Conservation (phyloP, 2,888 invertebrate genomes). For the Drosophila tripunctata region DNA sequence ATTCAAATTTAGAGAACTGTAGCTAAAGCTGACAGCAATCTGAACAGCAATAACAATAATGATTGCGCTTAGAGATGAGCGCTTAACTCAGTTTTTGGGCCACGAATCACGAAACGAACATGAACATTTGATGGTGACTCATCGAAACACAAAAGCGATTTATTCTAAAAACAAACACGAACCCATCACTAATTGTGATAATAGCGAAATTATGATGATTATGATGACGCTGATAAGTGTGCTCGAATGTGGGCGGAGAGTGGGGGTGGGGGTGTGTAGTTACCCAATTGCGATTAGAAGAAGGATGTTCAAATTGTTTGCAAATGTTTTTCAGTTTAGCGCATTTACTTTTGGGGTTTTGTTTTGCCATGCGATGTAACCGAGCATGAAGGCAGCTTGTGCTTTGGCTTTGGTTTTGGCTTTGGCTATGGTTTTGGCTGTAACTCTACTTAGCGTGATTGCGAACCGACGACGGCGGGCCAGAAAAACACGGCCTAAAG, state of each 20-base stretch:
- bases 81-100: not conserved
- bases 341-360: slow-evolving; percentile 5
- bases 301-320: slow-evolving; percentile 51
- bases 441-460: slow-evolving; percentile 77
- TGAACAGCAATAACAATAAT: slow-evolving; percentile 31
- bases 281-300: slow-evolving; percentile 52
- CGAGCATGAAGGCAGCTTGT: slow-evolving; percentile 75
- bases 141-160: too few species aligned
- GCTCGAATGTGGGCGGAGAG: slow-evolving; percentile 3
- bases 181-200: too few species aligned
- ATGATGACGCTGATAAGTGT: slow-evolving; percentile 16
- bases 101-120: slow-evolving; percentile 37
- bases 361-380: slow-evolving; percentile 32
- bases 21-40: too few species aligned
- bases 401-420: not conserved
- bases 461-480: slow-evolving; percentile 43
- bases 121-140: too few species aligned
- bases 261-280: slow-evolving; percentile 19
- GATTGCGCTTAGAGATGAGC: slow-evolving; percentile 13
- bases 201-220: slow-evolving; percentile 35
- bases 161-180: too few species aligned
- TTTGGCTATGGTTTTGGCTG: not conserved
- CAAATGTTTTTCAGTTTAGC: slow-evolving; percentile 11
- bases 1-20: slow-evolving; percentile 56
- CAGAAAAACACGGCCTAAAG: slow-evolving; percentile 16